Evolutionary conservation across 2,888 invertebrate genomes (phyloP).

Genomic region (Megalurothrips usitatus): DNA sequence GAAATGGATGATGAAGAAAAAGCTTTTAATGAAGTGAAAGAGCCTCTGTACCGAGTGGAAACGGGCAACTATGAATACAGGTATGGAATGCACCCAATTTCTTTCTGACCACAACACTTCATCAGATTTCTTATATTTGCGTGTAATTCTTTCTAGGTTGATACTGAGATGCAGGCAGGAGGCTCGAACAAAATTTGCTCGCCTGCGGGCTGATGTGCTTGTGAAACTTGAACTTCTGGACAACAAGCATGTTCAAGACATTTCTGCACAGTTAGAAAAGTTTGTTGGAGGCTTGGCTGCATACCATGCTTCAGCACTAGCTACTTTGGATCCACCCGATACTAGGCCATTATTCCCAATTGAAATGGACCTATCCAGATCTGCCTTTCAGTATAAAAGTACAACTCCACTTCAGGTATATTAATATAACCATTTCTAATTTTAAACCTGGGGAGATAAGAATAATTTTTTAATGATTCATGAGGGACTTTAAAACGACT

Average conservation of each 20-base stretch:
- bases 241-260: conserved; percentile 96
- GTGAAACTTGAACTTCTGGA: conserved; percentile 96
- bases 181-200: conserved; percentile 79
- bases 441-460: neutral
- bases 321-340: conserved; percentile 70
- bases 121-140: conserved; percentile 26
- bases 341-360: conserved; percentile 85
- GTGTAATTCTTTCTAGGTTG: conserved; percentile 53
- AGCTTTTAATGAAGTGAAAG: conserved; percentile 85
- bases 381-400: conserved; percentile 82
- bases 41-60: conserved; percentile 95
- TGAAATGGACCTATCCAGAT: conserved; percentile 88
- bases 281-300: conserved; percentile 72
- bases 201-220: conserved; percentile 81
- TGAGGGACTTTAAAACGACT: neutral
- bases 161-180: conserved; percentile 94
- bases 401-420: neutral
- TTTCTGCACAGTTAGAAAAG: conserved; percentile 77
- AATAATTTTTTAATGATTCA: neutral
- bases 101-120: neutral
- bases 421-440: neutral
- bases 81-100: conserved; percentile 42
- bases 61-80: conserved; percentile 99
- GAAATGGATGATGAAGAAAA: conserved; percentile 99
- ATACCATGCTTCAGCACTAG: conserved; percentile 54